Evolutionary conservation across 2,888 invertebrate species (phyloP).

Genomic region (Epinotia nisella): DNA sequence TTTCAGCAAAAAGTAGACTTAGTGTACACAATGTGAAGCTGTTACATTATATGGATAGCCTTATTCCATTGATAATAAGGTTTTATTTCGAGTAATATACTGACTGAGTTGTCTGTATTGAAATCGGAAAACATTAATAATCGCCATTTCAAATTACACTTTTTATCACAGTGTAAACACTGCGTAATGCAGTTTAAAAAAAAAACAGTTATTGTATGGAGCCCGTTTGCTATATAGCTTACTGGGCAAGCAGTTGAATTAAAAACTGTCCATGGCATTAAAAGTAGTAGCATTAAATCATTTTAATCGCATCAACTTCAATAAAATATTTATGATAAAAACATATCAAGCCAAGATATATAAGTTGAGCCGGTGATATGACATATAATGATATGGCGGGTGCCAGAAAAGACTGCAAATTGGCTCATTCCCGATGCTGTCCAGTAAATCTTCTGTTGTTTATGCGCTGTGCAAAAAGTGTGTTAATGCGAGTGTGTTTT

Average conservation of each 20-base stretch:
- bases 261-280: constrained; percentile 14
- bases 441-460: constrained; percentile 31
- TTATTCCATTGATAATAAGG: not conserved
- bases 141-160: not conserved
- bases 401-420: constrained; percentile 36
- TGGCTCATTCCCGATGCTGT: constrained; percentile 27
- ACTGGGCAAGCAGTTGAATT: not conserved
- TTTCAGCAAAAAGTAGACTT: not conserved
- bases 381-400: constrained; percentile 36
- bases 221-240: not conserved
- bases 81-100: not conserved
- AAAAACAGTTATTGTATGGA: not conserved
- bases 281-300: constrained; percentile 34
- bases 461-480: constrained; percentile 21
- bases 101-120: not conserved
- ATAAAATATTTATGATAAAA: constrained; percentile 33
- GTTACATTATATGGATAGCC: not conserved
- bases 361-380: constrained; percentile 39
- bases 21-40: not conserved
- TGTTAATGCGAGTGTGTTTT: constrained; percentile 40
- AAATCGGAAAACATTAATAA: not conserved
- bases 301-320: constrained; percentile 9
- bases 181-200: not conserved
- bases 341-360: constrained; percentile 28
- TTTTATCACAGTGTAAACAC: not conserved